Conservation (phyloP, 1,140 invertebrate species). For the Listronotus bonariensis region DNA sequence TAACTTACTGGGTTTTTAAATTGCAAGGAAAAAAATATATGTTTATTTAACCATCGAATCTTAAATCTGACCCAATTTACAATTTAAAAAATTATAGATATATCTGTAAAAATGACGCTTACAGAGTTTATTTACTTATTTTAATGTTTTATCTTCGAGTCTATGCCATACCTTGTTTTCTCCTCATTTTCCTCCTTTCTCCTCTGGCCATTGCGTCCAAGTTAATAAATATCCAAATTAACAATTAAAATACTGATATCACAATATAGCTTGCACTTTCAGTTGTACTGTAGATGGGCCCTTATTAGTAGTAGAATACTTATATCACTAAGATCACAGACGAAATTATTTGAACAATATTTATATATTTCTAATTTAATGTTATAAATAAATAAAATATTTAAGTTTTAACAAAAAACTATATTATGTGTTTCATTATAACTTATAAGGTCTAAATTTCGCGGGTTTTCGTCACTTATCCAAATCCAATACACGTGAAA, state of each 20-base stretch:
- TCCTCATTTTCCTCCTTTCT: conserved; percentile 25
- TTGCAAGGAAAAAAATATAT: too few species aligned
- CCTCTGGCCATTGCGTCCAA: conserved; percentile 16
- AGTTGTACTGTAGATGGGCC: conserved; percentile 1
- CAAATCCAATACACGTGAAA: not conserved
- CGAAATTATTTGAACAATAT: conserved; percentile 3
- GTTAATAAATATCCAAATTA: conserved; percentile 6
- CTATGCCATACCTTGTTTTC: conserved; percentile 32
- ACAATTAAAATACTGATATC: conserved; percentile 29
- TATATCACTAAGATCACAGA: conserved; percentile 32
- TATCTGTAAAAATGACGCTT: too few species aligned
- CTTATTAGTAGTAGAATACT: conserved; percentile 3
- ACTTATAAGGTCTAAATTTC: not conserved
- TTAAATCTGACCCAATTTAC: too few species aligned
- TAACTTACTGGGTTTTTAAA: too few species aligned
- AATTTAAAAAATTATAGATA: too few species aligned
- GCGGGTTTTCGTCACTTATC: not conserved
- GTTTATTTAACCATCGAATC: too few species aligned
- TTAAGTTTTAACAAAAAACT: not conserved
- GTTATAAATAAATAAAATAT: too few species aligned
- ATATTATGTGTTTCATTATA: not conserved
- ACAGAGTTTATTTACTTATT: not conserved
- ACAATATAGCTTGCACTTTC: conserved; percentile 25
- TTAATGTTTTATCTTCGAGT: conserved; percentile 1
- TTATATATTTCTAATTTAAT: not conserved